Conservation (phyloP, 37 sponge, comb jelly and placozoan genomes). For the Cliona cf. orientalis region DNA sequence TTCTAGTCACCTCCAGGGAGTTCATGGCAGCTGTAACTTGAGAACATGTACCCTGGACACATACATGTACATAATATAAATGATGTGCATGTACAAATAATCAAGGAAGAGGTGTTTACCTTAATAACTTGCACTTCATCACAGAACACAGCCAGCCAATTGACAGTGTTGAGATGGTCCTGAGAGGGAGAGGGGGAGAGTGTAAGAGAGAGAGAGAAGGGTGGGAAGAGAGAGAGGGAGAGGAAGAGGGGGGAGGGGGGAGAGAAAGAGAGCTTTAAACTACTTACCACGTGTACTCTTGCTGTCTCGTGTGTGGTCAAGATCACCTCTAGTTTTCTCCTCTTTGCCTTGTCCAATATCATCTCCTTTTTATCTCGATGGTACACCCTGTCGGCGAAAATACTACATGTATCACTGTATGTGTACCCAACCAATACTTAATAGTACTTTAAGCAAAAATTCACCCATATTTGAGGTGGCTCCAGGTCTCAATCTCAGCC, state of each 20-base stretch:
- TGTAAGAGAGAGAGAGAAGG: neutral
- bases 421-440: neutral
- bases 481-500: constrained; percentile 64
- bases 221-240: neutral
- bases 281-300: constrained; percentile 34
- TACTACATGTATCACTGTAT: neutral
- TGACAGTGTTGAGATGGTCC: constrained; percentile 50
- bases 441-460: neutral
- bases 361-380: constrained; percentile 22
- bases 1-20: constrained; percentile 11
- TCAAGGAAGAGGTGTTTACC: neutral
- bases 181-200: neutral
- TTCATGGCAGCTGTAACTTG: constrained; percentile 44
- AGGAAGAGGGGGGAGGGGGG: neutral
- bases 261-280: neutral
- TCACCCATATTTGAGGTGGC: constrained; percentile 52
- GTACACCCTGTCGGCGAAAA: constrained; percentile 19
- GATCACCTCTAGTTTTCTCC: constrained; percentile 48
- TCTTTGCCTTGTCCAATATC: constrained; percentile 31
- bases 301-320: constrained; percentile 63
- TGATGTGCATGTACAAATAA: no score
- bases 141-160: constrained; percentile 46
- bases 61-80: no score
- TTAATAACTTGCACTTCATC: constrained; percentile 54
- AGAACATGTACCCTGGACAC: constrained; percentile 5